These are phyloP conservation scores for Acrobeloides nanus DNA, from an alignment of 2,888 invertebrate species.

Conservation along the genomic window DNA sequence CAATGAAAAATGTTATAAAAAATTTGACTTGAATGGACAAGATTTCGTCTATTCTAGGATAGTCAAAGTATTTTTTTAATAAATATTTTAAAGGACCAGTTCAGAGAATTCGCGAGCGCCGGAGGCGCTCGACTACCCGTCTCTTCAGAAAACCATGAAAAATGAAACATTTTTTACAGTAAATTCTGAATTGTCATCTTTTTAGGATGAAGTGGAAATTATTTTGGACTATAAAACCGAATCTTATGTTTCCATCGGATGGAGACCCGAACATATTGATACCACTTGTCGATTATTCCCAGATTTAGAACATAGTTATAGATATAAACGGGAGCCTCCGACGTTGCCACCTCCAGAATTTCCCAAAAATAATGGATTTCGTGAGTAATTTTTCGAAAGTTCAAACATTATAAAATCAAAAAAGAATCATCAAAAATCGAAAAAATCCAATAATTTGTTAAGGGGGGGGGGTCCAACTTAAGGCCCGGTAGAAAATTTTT, in stretches of 20 bases:
- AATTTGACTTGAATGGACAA: conserved; percentile 25
- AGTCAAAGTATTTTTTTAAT: conserved; percentile 22
- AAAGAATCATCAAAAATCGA: conserved; percentile 1
- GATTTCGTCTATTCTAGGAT: conserved; percentile 36
- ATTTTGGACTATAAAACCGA: conserved; percentile 41
- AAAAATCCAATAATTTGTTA: conserved; percentile 8
- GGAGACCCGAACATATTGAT: conserved; percentile 43
- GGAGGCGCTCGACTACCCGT: no score
- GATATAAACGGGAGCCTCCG: no score
- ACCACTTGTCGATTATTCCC: conserved; percentile 48
- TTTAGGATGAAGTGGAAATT: conserved; percentile 44
- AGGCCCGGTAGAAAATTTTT: no score
- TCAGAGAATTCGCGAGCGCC: no score
- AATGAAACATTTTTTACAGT: background rate
- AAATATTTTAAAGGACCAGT: background rate
- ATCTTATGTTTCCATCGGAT: conserved; percentile 43
- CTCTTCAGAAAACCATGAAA: background rate
- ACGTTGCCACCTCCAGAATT: background rate
- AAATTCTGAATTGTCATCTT: conserved; percentile 5
- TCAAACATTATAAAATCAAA: no score
- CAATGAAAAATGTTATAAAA: conserved; percentile 38
- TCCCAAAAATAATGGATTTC: conserved; percentile 10
- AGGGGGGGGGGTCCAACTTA: no score
- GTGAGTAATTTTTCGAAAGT: no score
- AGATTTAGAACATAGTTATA: conserved; percentile 36